A percentile compares a stretch with the other conserved stretches of the same genome.
These are phyloP conservation scores for Heliconius congener DNA, from an alignment of 1,140 invertebrate genomes.

Conservation along the genomic window DNA sequence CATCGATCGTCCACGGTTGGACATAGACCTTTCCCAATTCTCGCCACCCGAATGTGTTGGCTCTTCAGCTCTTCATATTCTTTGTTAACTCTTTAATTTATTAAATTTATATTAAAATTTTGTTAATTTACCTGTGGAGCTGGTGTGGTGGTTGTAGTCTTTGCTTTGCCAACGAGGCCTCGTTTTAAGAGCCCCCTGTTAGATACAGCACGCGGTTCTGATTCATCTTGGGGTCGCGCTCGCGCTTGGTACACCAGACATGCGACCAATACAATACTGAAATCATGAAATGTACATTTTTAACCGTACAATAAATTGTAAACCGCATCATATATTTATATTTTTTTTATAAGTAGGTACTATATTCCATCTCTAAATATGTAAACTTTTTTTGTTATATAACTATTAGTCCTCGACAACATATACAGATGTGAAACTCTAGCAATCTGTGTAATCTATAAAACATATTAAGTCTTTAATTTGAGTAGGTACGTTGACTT, in stretches of 20 bases:
- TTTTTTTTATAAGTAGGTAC: no score
- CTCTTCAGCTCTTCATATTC: no score
- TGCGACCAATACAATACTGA: conserved; percentile 60
- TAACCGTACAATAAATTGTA: neutral
- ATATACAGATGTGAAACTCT: no score
- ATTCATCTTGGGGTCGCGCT: conserved; percentile 60
- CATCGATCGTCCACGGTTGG: no score
- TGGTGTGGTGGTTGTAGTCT: conserved; percentile 70
- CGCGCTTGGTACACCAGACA: conserved; percentile 54
- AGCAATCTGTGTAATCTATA: no score
- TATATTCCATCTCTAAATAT: neutral
- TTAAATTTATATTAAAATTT: neutral
- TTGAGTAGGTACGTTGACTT: no score
- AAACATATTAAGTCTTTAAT: no score
- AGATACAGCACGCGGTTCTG: conserved; percentile 49
- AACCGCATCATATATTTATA: no score
- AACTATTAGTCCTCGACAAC: no score
- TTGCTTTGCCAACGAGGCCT: conserved; percentile 57
- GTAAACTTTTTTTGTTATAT: neutral
- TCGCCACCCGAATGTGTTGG: no score
- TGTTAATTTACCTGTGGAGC: conserved; percentile 52
- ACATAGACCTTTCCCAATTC: no score
- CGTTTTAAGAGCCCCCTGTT: conserved; percentile 61
- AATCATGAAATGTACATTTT: conserved; percentile 39
- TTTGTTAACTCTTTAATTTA: neutral